phyloP scores from a whole-genome alignment of 2,113 vertebrate species.

The Coregonus clupeaformis region DNA sequence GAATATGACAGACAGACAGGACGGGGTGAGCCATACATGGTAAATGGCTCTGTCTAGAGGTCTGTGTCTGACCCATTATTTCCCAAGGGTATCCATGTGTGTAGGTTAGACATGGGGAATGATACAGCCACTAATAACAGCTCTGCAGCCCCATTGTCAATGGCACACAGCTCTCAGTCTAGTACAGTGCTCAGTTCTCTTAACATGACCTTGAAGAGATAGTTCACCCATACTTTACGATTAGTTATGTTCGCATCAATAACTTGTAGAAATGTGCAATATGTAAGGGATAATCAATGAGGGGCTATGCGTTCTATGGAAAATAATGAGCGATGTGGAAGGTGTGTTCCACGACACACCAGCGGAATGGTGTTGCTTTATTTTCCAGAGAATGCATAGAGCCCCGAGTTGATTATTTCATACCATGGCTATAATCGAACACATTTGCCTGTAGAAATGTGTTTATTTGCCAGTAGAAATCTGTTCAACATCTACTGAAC shows the following conservation, averaged over 20 bases:
- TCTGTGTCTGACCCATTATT: not conserved
- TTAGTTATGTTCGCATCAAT: not conserved
- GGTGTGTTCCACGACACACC: too few species aligned
- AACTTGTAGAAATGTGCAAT: not conserved
- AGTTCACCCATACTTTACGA: not conserved
- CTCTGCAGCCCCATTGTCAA: constrained; percentile 25
- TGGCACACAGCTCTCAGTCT: constrained; percentile 1
- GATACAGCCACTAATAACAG: not conserved
- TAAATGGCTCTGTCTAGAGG: constrained; percentile 4
- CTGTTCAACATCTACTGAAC: too few species aligned
- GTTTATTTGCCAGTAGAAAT: too few species aligned
- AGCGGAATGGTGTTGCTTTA: too few species aligned
- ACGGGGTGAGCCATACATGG: not conserved
- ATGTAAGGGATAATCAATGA: not conserved
- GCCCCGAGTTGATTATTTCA: too few species aligned
- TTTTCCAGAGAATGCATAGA: too few species aligned
- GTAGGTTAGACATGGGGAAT: constrained; percentile 10
- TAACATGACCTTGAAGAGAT: too few species aligned
- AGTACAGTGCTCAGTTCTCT: too few species aligned
- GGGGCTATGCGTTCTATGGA: too few species aligned
- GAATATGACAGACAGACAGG: not conserved
- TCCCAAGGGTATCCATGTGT: constrained; percentile 3
- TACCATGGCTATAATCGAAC: too few species aligned
- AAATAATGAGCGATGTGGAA: too few species aligned
- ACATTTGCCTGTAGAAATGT: too few species aligned